phyloP scores from a whole-genome alignment of 2,888 invertebrate species.

The Metallyticus violacea region DNA sequence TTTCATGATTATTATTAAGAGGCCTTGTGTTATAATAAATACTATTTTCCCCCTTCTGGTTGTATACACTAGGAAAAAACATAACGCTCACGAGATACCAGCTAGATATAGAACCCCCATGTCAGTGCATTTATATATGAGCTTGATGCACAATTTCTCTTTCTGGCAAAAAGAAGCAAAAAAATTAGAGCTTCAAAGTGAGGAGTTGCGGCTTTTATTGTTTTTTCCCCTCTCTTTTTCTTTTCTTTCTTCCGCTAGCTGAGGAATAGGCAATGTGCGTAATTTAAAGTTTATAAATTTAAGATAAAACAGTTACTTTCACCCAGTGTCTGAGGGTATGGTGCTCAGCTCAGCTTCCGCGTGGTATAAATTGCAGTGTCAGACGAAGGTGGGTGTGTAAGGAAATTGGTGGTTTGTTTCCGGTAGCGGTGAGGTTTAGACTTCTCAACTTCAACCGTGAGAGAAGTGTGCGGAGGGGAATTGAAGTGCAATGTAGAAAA shows the following conservation, averaged over 20 bases:
- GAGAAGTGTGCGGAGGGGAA: constrained; percentile 22
- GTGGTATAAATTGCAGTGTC: constrained; percentile 29
- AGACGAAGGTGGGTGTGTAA: constrained; percentile 21
- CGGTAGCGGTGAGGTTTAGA: constrained; percentile 10
- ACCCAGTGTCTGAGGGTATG: too few relatives aligned
- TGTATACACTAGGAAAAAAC: neutral
- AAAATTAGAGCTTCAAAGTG: neutral
- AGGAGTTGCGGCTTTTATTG: neutral
- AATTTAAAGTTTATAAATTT: constrained; percentile 34
- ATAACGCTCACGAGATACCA: neutral
- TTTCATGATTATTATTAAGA: too few relatives aligned
- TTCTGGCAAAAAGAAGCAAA: neutral
- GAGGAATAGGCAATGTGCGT: constrained; percentile 13
- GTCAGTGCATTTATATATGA: neutral
- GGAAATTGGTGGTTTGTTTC: constrained; percentile 33
- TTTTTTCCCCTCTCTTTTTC: neutral
- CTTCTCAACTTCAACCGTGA: neutral
- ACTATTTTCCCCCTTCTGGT: neutral
- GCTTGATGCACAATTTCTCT: neutral
- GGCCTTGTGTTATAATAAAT: too few relatives aligned
- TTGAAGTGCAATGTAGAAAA: constrained; percentile 19
- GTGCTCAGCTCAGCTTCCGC: constrained; percentile 17
- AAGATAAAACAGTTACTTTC: constrained; percentile 31
- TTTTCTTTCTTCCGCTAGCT: neutral
- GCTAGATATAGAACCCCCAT: neutral